Percentiles rank a stretch among this genome's conserved stretches.
These are phyloP conservation scores for Neosilurus mollespiculum DNA, from an alignment of 2,797 vertebrate genomes.

Conservation along the genomic window DNA sequence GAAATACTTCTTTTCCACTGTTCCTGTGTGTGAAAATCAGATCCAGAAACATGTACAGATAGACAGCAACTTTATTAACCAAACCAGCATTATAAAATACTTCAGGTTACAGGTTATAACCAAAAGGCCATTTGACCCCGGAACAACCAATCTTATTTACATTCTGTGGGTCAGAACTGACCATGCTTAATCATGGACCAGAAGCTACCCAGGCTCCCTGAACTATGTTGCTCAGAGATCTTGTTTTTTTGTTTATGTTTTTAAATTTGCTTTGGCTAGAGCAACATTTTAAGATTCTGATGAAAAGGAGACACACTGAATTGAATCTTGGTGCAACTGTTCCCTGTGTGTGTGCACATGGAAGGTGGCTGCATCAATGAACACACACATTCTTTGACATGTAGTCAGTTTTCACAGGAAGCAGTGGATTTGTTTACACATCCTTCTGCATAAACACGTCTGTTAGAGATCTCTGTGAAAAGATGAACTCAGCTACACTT, in stretches of 20 bases:
- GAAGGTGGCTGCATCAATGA: slow-evolving; percentile 53
- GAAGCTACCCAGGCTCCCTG: not conserved
- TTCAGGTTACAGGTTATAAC: no score
- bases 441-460: slow-evolving; percentile 68
- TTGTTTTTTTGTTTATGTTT: slow-evolving; percentile 61
- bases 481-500: slow-evolving; percentile 42
- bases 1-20: not conserved
- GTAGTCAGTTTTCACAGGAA: slow-evolving; percentile 65
- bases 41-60: slow-evolving; percentile 2
- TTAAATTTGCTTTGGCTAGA: slow-evolving; percentile 65
- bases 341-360: slow-evolving; percentile 48
- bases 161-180: not conserved
- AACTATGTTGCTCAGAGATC: slow-evolving; percentile 35
- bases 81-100: slow-evolving; percentile 18
- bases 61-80: slow-evolving; percentile 20
- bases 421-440: slow-evolving; percentile 71
- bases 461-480: slow-evolving; percentile 41
- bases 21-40: slow-evolving; percentile 22
- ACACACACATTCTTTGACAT: slow-evolving; percentile 65
- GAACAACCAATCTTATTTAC: not conserved
- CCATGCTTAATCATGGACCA: not conserved
- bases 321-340: slow-evolving; percentile 63
- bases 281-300: slow-evolving; percentile 7
- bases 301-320: slow-evolving; percentile 56
- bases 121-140: no score